phyloP scores from a whole-genome alignment of 2,113 vertebrate genomes.

The Chlamydotis undulata region DNA sequence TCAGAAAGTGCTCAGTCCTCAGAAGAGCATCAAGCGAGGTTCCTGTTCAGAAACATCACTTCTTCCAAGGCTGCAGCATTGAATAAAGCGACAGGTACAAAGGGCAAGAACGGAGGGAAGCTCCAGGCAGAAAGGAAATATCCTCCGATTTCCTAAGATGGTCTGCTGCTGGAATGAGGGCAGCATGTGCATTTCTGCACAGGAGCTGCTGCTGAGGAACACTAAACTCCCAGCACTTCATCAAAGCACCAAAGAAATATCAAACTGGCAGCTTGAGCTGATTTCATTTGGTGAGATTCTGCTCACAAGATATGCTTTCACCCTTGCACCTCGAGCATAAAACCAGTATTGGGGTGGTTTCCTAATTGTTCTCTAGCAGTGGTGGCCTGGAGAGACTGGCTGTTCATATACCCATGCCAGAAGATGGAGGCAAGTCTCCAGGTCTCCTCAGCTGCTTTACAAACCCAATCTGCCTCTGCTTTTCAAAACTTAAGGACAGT shows the following conservation, averaged over 20 bases:
- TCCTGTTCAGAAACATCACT: not conserved
- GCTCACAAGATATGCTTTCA: not conserved
- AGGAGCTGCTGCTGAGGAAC: not conserved
- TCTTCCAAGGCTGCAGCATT: not conserved
- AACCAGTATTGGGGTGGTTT: not conserved
- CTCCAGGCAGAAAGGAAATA: not conserved
- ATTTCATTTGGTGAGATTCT: not conserved
- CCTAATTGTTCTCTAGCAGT: not conserved
- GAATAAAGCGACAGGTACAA: accelerated
- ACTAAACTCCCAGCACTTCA: not conserved
- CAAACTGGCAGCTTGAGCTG: not conserved
- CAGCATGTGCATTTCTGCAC: not conserved
- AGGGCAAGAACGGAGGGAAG: not conserved
- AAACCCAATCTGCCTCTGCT: not conserved
- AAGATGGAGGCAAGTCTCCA: not conserved
- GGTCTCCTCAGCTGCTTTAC: not conserved
- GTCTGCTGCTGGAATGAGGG: not conserved
- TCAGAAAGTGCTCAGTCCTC: not conserved
- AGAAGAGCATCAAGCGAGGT: not conserved
- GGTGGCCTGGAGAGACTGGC: not conserved
- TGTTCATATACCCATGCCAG: not conserved
- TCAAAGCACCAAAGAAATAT: not conserved
- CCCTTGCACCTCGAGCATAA: not conserved
- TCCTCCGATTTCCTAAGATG: not conserved
- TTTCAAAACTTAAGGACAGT: not conserved